Conservation (phyloP, 2,113 vertebrate genomes). For the Sinosuthora webbiana region DNA sequence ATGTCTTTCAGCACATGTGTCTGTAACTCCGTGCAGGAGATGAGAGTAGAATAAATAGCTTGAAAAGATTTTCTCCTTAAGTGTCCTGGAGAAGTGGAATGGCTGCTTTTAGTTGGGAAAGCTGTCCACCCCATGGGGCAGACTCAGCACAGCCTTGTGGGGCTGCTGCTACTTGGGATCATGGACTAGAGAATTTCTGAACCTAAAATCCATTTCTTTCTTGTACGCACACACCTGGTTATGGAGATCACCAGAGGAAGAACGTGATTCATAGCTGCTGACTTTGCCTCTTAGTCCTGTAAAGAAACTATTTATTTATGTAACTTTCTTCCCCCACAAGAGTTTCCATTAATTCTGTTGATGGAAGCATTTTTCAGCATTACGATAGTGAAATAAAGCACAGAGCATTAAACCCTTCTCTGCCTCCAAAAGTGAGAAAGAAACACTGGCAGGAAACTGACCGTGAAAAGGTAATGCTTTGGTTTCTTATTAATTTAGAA, state of each 20-base stretch:
- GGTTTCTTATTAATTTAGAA: conserved; percentile 10
- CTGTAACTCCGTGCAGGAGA: background rate
- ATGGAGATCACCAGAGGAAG: background rate
- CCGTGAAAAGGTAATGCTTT: conserved; percentile 11
- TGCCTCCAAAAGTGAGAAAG: background rate
- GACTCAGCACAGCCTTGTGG: background rate
- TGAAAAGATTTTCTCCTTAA: background rate
- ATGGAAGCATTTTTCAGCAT: conserved; percentile 19
- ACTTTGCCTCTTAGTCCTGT: background rate
- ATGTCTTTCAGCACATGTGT: background rate
- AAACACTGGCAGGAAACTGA: background rate
- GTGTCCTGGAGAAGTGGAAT: background rate
- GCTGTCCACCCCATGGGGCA: fast-evolving
- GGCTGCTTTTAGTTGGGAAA: background rate
- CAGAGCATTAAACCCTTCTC: background rate
- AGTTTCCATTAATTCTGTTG: conserved; percentile 8
- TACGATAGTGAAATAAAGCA: background rate
- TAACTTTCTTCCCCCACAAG: background rate
- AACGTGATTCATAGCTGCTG: background rate
- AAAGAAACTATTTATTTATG: conserved; percentile 1
- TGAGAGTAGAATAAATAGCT: background rate
- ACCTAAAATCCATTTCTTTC: background rate
- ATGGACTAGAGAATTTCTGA: background rate
- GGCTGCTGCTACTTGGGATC: background rate
- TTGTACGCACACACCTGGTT: background rate